Evolutionary conservation across 2,888 invertebrate genomes (phyloP), one percentile per base, ranked within the genome.

Genomic region (Rhamnusium bicolor): DNA sequence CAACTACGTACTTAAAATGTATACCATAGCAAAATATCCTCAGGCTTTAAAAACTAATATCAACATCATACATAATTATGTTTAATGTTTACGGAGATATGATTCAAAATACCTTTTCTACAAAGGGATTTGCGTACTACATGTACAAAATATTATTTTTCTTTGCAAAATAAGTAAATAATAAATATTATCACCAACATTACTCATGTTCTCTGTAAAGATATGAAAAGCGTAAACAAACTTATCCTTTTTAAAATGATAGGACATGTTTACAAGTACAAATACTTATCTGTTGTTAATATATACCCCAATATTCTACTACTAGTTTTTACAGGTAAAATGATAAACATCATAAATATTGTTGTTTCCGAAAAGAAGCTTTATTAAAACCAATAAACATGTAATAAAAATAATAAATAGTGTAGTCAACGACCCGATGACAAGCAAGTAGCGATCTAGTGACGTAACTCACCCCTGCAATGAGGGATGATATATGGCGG

Each of bases 401-500:
- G 79, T 81, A 80, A 83, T 83, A 82, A 84, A 40, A 84, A 84
- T 83, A 84, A 84, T 83, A 83, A 84, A 82, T 80, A 82, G 78
- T 76, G 79, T 81, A 83, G 82, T 80, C 82, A 81, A 82, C 81
- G 83, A 80, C 76, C 79, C 81, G 84, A 80, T 83, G 83, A 84
- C 84, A 83, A 81, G 84, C 81, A 73, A 81, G 81, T 75, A 72
- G 78, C 77, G 82, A 79, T 79, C 79, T 75, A 81, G 83, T 85
- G 86, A 87, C 85, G 86, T 86, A 86, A 86, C 85, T 82, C 84
- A 79, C 84, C 84, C 82, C 77, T 78, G 87, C 88, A 87, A 89
- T 87, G 87, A n/a, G 89, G 89, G 89, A 90, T 90, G 90, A 90
- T 90, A 89, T 90, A 90, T 90, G 89, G 90, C 90, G 89, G 88